These are phyloP conservation scores for Euleptes europaea DNA, from an alignment of 2,113 vertebrate genomes.

Conservation along the genomic window DNA sequence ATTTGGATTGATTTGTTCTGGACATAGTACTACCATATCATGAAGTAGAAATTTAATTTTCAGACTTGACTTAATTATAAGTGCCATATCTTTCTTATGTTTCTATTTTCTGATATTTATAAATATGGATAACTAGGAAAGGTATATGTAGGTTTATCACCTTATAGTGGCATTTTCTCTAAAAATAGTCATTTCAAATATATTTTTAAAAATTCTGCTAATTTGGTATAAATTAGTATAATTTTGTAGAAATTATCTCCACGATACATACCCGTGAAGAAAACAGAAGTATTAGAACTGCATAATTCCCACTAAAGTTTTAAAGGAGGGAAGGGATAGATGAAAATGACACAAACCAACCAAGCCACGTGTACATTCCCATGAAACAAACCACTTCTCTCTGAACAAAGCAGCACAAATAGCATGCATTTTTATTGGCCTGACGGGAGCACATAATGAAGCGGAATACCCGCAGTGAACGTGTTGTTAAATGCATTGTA, in stretches of 20 bases:
- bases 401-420: not conserved
- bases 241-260: not conserved
- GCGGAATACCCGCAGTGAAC: not conserved
- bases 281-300: not conserved
- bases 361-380: not conserved
- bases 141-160: no score
- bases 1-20: not conserved
- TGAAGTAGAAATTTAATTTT: not conserved
- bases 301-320: not conserved
- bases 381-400: not conserved
- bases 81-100: not conserved
- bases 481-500: not conserved
- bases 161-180: not conserved
- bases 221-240: not conserved
- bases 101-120: not conserved
- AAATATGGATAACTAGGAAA: not conserved
- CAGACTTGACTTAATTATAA: no score
- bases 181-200: not conserved
- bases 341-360: not conserved
- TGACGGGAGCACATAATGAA: not conserved
- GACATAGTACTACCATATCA: not conserved
- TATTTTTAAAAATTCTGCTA: not conserved
- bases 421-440: not conserved
- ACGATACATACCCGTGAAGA: not conserved
- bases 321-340: not conserved